These are phyloP conservation scores for Hirtodrosophila confusa DNA, from an alignment of 2,888 invertebrate species.

Conservation along the genomic window DNA sequence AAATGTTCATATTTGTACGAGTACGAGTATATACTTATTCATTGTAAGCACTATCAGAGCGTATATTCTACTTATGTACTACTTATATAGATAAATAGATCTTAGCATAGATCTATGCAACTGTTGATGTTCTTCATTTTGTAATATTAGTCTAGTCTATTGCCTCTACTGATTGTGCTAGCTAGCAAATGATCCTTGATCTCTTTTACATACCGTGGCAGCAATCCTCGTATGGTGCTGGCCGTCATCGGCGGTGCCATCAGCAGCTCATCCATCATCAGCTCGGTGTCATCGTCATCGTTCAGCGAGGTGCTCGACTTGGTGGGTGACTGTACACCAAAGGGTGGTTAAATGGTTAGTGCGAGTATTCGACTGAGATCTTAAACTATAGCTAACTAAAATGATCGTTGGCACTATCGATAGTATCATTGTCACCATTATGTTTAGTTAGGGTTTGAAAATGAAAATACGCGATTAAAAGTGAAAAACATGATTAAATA, in stretches of 20 bases:
- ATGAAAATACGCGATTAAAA: no score
- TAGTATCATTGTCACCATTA: no score
- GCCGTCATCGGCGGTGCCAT: slow-evolving; percentile 92
- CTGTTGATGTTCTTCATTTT: not conserved
- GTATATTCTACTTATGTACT: no score
- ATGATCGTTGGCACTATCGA: no score
- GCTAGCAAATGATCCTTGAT: not conserved
- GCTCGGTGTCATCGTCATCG: slow-evolving; percentile 90
- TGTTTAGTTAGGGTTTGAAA: no score
- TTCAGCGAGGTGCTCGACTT: slow-evolving; percentile 88
- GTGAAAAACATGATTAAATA: no score
- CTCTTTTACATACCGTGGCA: slow-evolving; percentile 86
- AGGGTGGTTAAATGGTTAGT: slow-evolving; percentile 7
- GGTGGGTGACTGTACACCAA: slow-evolving; percentile 86
- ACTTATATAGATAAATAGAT: not conserved
- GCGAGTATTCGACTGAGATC: not conserved
- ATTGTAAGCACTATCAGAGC: slow-evolving; percentile 2
- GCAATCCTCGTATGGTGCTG: slow-evolving; percentile 88
- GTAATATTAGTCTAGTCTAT: slow-evolving; percentile 11
- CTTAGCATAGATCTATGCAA: not conserved
- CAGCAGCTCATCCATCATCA: slow-evolving; percentile 92
- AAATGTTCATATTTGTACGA: slow-evolving; percentile 34
- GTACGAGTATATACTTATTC: slow-evolving; percentile 17
- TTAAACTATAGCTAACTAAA: no score
- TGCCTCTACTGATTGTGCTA: slow-evolving; percentile 21